A percentile compares a stretch with the other conserved stretches of the same genome.
Evolutionary conservation across 2,888 invertebrate species (phyloP).

Genomic region (Megamerina dolium): DNA sequence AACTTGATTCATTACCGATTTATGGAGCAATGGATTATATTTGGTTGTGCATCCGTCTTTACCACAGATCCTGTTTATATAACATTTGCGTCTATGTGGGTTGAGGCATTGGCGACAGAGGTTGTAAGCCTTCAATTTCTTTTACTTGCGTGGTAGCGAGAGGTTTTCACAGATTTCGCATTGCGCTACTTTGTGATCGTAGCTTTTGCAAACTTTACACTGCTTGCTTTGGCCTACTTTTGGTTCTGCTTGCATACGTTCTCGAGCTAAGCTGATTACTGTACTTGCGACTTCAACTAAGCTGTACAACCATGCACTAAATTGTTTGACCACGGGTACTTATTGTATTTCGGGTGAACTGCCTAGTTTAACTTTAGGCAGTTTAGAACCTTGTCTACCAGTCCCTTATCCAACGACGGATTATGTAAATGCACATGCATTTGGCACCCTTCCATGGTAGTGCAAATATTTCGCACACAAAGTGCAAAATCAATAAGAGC

Average conservation of each 20-base stretch:
- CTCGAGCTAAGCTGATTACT: neutral
- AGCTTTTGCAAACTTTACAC: neutral
- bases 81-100: neutral
- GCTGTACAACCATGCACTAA: slow-evolving; percentile 6
- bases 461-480: slow-evolving; percentile 4
- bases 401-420: slow-evolving; percentile 2
- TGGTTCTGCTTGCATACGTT: neutral
- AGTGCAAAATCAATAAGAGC: slow-evolving; percentile 4
- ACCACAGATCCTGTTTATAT: neutral
- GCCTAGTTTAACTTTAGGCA: slow-evolving; percentile 1
- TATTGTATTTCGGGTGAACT: neutral
- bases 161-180: neutral
- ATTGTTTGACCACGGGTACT: neutral
- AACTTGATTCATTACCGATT: neutral
- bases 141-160: neutral
- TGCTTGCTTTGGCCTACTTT: no score
- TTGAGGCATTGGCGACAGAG: neutral
- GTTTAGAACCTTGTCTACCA: slow-evolving; percentile 3
- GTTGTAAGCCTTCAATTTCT: neutral
- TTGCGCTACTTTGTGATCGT: neutral
- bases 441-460: slow-evolving; percentile 5
- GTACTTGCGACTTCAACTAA: neutral
- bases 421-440: slow-evolving; percentile 1
- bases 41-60: neutral
- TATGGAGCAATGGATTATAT: neutral